Evolutionary conservation across 2,888 invertebrate species (phyloP), one percentile per base, ranked within the genome.

Genomic region (Dolichopus griseipennis): DNA sequence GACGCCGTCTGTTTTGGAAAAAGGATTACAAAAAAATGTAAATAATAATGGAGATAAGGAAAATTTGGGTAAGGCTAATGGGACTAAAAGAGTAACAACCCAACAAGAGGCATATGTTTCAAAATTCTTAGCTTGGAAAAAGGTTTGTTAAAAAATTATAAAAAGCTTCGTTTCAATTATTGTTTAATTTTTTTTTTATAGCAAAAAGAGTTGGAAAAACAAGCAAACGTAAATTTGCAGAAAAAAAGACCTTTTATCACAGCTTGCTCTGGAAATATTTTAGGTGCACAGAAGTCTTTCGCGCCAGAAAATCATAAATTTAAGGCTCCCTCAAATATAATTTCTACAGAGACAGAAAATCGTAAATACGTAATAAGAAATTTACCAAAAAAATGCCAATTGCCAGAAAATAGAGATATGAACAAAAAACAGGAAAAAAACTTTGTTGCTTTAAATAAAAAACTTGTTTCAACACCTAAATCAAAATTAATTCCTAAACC

Each of bases 271-370:
- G 15, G 18, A 63, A 27, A 22, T n/a, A 18, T 27, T 27, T 22
- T 22, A 22, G 10, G 3, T 18, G 12, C 27, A 12, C 15, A 22
- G 27, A 27, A 22, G 2, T 22, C 62, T 22, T 22, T 62, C 27
- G 62, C 62, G 1, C 62, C 62, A 22, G 62, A 62, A 22, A 62
- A 62, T 27, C n/a, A 62, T 22, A 63, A 63, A 27, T 63, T 63
- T 27, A 62, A 8, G 12, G 9, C 61, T 12, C 20, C 61, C 7
- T 6, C 61, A 21, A 61, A 21, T 21, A 2, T 21, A 10, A 21
- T 10, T 6, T 12, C 21, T 20, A 21, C 20, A 8, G 1, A 1
- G 5, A 62, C 12, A 2, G 22, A 21, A 62, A 62, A 62, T 10
- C 12, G 3, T 22, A 62, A 9, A 22, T 22, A 62, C 10, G 12